A percentile compares a stretch with the other conserved stretches of the same genome.
phyloP scores from a whole-genome alignment of 1,140 invertebrate genomes.

The Pogonus chalceus region DNA sequence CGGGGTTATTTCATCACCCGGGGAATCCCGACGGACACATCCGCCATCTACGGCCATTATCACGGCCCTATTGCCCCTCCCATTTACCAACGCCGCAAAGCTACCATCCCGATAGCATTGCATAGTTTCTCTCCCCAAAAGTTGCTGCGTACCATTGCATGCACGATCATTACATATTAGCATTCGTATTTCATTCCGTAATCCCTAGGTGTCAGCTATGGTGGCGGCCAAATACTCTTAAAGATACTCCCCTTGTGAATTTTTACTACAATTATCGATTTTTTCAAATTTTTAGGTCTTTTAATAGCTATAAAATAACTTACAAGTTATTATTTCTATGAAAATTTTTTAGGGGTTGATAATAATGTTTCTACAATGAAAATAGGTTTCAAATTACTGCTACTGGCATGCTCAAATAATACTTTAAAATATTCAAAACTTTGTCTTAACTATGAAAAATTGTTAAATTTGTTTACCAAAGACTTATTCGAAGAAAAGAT shows the following conservation, averaged over 20 bases:
- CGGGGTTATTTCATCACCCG: conserved; percentile 2
- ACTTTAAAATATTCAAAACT: no score
- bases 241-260: neutral
- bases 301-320: no score
- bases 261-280: neutral
- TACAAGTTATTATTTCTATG: no score
- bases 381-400: no score
- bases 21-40: neutral
- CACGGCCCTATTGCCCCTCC: neutral
- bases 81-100: neutral
- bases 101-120: neutral
- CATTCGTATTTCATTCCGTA: conserved; percentile 6
- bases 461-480: no score
- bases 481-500: no score
- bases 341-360: no score
- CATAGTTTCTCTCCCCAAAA: neutral
- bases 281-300: no score
- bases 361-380: no score
- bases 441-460: no score
- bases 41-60: conserved; percentile 1
- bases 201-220: neutral
- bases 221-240: neutral
- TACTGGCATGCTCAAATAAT: no score
- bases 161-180: conserved; percentile 3
- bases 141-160: neutral